A percentile compares a stretch with the other conserved stretches of the same genome.
These are phyloP conservation scores for Sinotaia quadrata DNA, from an alignment of 2,888 invertebrate genomes.

Conservation along the genomic window DNA sequence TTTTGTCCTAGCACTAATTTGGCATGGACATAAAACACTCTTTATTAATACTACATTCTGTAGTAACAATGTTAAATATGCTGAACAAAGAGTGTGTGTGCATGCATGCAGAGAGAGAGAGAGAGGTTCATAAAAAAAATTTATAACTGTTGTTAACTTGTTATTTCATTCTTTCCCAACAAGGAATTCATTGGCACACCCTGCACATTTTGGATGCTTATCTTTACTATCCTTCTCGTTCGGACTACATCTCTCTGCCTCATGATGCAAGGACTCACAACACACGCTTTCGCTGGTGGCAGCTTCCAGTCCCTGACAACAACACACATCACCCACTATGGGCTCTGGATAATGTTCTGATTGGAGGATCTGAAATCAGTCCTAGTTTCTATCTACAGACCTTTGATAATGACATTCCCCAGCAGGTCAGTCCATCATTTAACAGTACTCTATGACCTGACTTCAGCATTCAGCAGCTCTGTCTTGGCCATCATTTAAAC, in stretches of 20 bases:
- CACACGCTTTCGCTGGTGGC: slow-evolving; percentile 69
- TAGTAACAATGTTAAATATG: too few relatives aligned
- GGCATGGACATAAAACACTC: too few relatives aligned
- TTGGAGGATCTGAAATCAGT: slow-evolving; percentile 73
- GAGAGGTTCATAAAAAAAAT: too few relatives aligned
- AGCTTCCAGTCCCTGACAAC: slow-evolving; percentile 50
- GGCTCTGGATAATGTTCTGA: slow-evolving; percentile 71
- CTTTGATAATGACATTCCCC: slow-evolving; percentile 51
- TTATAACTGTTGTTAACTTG: neutral
- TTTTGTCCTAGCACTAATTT: too few relatives aligned
- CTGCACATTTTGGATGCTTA: slow-evolving; percentile 67
- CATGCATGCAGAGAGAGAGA: too few relatives aligned
- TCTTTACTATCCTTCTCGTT: slow-evolving; percentile 55
- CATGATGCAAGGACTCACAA: slow-evolving; percentile 60
- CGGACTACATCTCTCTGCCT: slow-evolving; percentile 68
- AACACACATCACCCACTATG: slow-evolving; percentile 62
- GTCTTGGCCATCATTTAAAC: too few relatives aligned
- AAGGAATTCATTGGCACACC: slow-evolving; percentile 68
- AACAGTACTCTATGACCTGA: too few relatives aligned
- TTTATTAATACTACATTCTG: too few relatives aligned
- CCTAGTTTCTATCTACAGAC: slow-evolving; percentile 65
- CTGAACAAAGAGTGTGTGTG: too few relatives aligned
- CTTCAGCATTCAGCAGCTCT: too few relatives aligned
- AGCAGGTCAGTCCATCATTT: slow-evolving; percentile 14
- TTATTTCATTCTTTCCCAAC: neutral